Conservation (phyloP, 2,797 vertebrate species). For the Micrastur ruficollis region DNA sequence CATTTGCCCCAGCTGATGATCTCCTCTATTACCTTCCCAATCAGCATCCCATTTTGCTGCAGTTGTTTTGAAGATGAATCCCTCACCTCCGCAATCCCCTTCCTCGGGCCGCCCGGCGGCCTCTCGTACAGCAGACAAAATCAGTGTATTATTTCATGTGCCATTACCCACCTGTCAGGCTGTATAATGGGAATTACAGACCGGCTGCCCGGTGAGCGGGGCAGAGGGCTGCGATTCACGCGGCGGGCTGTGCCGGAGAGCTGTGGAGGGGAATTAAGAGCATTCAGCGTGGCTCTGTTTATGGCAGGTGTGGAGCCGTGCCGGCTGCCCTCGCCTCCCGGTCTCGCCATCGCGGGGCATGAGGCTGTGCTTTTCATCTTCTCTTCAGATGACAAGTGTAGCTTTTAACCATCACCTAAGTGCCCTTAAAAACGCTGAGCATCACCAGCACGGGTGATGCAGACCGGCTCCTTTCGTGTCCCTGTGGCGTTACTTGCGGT, state of each 20-base stretch:
- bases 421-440: not conserved
- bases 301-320: not conserved
- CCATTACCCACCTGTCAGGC: not conserved
- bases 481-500: rapidly evolving
- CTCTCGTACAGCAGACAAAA: not conserved
- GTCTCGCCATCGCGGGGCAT: rapidly evolving
- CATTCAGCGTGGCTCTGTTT: not conserved
- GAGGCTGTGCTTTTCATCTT: not conserved
- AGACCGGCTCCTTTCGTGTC: not conserved
- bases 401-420: not conserved
- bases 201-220: not conserved
- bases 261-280: not conserved
- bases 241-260: not conserved
- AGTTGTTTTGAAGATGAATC: not conserved
- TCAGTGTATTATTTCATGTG: not conserved
- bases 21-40: not conserved
- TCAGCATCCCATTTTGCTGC: not conserved
- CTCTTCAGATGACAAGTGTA: not conserved
- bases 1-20: not conserved
- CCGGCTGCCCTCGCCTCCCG: not conserved
- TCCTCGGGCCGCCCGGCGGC: not conserved
- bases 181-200: not conserved
- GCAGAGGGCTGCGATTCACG: not conserved
- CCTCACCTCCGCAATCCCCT: not conserved
- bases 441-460: not conserved